Base-by-base conservation (phyloP, 2,797 vertebrate genomes). In the Tachyglossus aculeatus region DNA sequence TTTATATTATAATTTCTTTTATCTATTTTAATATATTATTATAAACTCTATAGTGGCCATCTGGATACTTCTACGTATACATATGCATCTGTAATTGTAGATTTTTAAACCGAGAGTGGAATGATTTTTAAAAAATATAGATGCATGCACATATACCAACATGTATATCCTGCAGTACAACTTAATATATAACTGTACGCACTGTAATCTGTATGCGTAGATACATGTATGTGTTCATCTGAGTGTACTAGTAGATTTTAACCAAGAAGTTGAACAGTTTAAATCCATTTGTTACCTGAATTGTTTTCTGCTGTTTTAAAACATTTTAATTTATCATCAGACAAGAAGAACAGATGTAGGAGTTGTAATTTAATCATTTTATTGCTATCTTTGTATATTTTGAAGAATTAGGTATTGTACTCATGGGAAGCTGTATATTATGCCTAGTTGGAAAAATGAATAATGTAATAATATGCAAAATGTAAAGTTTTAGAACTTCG, bases 301-400 rank as follows among this genome's bases (percentile, higher is more conserved):
- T 88, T 91, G 81, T 91, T 89, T 89, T 91, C 77, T 87, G 83
- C 79, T 81, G 85, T 87, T 31, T 90, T 84, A 80, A 86, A 85
- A 91, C 90, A 88, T 93, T 91, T 90, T 88, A 92, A 91, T 94
- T 93, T 92, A 91, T 92, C 93, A 93, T 92, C 90, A 89, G 88
- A 94, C 93, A 94, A 92, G 90, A 92, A 88, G 91, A 94, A 94
- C 93, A 94, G 93, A 94, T 94, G 93, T 94, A 94, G 93, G 91
- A 91, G 90, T 91, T 94, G 92, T 94, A 94, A 94, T 94, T 93
- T 93, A 92, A 94, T 94, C 71, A 92, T 92, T 94, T 93, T 93
- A 93, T 94, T 92, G 91, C 93, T 93, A 93, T 94, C 92, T 94
- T 94, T 93, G 92, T 94, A 92, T 94, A 93, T 94, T 94, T 93